Base-by-base conservation (phyloP, 2,113 vertebrate genomes). In the Symphodus melops region DNA sequence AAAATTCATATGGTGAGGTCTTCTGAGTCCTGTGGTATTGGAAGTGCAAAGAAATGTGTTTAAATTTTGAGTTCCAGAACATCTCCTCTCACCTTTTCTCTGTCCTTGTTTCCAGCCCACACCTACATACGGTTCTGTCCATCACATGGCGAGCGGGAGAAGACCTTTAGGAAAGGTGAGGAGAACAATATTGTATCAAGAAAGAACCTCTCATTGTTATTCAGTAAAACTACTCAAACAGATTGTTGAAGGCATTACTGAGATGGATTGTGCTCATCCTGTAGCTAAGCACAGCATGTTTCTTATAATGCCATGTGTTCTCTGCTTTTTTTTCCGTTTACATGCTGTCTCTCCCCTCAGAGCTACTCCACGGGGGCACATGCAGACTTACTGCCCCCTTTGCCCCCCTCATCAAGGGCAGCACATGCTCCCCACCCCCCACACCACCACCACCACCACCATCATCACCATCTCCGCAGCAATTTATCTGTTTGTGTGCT, bases 321-420 rank as follows among this genome's bases (percentile, higher is more conserved):
- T 74, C 52, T 49, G n/a, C 39, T n/a, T 58, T 21, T 33, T 21
- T 76, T 37, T 33, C 55, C 69, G 54, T 23, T 14, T 71, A 52
- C 59, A 57, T 56, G 61, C 56, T 77, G 49, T 87, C 56, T 90
- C 63, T 86, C 77, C 74, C 82, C 78, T 72, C 84, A 94, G 93
- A 87, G 87, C 77, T 83, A 58, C 82, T 89, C 89, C 21, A 66
- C 90, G n/a, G 91, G 88, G 76, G 79, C 75, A 12, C 51, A 88
- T 16, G 69, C 87, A 87, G 92, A 92, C 69, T 88, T 88, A 63
- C 76, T 94, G 81, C 92, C 93, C 68, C 93, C 92, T 57, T 79
- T 93, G 74, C 91, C 92, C 56, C 91, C 90, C 19, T 84, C 90
- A 75, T 78, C 90, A 12, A 88, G 91, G 66, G 77, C 82, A 5